Evolutionary conservation across 2,797 vertebrate genomes (phyloP), one percentile per base, ranked within the genome.

Genomic region (Rhinichthys osculus): DNA sequence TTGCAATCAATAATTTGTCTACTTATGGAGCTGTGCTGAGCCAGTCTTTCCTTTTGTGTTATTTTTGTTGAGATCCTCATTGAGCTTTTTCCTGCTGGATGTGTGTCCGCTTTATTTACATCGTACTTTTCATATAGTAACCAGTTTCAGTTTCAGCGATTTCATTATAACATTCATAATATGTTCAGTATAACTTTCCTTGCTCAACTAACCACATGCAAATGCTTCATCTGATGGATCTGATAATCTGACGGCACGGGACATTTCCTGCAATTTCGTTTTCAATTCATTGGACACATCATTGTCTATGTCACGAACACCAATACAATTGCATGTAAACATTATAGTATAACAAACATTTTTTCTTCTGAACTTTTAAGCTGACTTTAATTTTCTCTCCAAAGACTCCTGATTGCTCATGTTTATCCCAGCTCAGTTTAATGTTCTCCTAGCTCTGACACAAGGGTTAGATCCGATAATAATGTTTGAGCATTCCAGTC

Each of bases 401-500:
- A 47, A 19, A 50, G 72, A 19, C 8, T 33, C 30, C 2, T 33
- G 44, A 52, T 74, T 33, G 16, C 7, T 74, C 10, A 2, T 77
- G 6, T 8, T n/a, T 5, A 40, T 23, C 40, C n/a, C 38, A n/a
- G 7, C 54, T 50, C 23, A 23, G 54, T 23, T 47, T 23, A 74
- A 74, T 50, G 50, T n/a, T n/a, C 9, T 54, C 6, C 72, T 16
- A 57, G 3, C 19, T 35, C 50, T 77, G 13, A 54, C 7, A 27
- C 40, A 17, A 5, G 14, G 17, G 62, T 66, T 3, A 17, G 62
- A 66, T 1, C 2, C 47, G 72, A 66, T 76, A 74, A 83, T 38
- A 50, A 52, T 76, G 57, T 83, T 66, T 83, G 54, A 64, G 30
- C 59, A 64, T 83, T 74, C 54, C 17, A 47, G 33, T 66, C 54